A percentile compares a stretch with the other conserved stretches of the same genome.
phyloP scores from a whole-genome alignment of 1,140 invertebrate species.

The Antheraea mylitta region DNA sequence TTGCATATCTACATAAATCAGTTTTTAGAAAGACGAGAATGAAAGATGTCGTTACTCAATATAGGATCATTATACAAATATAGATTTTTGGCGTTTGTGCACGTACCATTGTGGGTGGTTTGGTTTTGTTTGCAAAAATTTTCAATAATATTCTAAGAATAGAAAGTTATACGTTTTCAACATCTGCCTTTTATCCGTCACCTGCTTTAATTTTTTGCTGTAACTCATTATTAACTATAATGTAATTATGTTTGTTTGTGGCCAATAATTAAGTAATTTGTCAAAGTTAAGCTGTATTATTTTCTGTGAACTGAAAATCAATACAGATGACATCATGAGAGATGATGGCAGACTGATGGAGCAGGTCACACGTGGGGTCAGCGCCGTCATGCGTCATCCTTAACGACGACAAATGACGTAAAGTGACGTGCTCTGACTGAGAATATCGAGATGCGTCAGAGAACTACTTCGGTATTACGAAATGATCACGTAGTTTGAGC shows the following conservation, averaged over 20 bases:
- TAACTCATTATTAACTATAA: background rate
- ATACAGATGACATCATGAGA: constrained; percentile 23
- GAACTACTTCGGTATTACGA: background rate
- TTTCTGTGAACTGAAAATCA: constrained; percentile 5
- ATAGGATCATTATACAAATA: constrained; percentile 76
- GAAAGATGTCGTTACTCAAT: constrained; percentile 60
- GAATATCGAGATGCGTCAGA: constrained; percentile 11
- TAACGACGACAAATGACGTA: constrained; percentile 78
- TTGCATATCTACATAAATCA: constrained; percentile 74
- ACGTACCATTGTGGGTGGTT: constrained; percentile 70
- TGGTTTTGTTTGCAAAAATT: constrained; percentile 49
- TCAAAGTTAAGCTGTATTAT: background rate
- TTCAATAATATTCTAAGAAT: constrained; percentile 55
- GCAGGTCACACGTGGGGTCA: constrained; percentile 64
- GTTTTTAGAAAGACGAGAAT: constrained; percentile 55
- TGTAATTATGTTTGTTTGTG: background rate
- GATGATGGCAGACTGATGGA: constrained; percentile 67
- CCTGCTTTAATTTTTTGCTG: constrained; percentile 36
- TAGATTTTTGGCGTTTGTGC: constrained; percentile 71
- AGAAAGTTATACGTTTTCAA: constrained; percentile 57
- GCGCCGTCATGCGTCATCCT: constrained; percentile 70
- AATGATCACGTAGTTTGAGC: background rate
- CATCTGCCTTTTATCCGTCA: constrained; percentile 48
- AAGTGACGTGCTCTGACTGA: constrained; percentile 46
- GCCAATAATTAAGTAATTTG: background rate